Conservation (phyloP, 2,888 invertebrate genomes). For the Mamestra brassicae region DNA sequence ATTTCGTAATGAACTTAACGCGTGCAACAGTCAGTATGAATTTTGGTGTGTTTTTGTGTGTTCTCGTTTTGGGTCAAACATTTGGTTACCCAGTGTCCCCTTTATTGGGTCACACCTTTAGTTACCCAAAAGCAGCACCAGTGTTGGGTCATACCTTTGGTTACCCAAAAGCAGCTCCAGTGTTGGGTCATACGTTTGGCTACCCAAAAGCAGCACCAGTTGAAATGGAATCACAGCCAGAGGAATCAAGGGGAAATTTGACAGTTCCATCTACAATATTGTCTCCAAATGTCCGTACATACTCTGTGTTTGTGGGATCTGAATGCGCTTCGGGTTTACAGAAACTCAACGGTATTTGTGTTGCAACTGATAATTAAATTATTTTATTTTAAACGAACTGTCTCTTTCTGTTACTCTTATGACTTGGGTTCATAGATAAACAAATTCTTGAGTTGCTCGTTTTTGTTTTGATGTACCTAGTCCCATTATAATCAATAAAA, state of each 20-base stretch:
- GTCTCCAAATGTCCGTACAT: not conserved
- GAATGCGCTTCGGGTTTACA: not conserved
- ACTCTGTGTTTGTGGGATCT: not conserved
- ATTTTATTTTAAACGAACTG: not conserved
- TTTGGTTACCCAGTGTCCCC: not conserved
- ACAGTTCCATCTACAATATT: not conserved
- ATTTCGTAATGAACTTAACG: not conserved
- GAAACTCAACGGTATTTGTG: not conserved
- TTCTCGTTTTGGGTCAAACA: not conserved
- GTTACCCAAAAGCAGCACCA: not conserved
- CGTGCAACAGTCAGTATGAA: constrained; percentile 15
- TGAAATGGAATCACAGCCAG: not conserved
- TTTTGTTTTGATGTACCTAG: too few relatives aligned
- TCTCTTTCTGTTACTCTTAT: not conserved
- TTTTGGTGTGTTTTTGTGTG: constrained; percentile 9
- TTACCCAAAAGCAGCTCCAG: not conserved
- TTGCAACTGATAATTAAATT: not conserved
- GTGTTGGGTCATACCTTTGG: not conserved
- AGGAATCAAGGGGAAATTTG: not conserved
- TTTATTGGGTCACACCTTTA: too few relatives aligned
- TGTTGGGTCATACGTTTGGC: not conserved
- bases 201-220: not conserved
- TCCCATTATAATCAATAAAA: too few relatives aligned
- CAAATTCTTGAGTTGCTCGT: too few relatives aligned
- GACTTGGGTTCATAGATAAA: too few relatives aligned